Percentiles rank a stretch among this genome's conserved stretches.
Evolutionary conservation across 64 coral and sea anemone species (phyloP).

Genomic region (Stylophora pistillata): DNA sequence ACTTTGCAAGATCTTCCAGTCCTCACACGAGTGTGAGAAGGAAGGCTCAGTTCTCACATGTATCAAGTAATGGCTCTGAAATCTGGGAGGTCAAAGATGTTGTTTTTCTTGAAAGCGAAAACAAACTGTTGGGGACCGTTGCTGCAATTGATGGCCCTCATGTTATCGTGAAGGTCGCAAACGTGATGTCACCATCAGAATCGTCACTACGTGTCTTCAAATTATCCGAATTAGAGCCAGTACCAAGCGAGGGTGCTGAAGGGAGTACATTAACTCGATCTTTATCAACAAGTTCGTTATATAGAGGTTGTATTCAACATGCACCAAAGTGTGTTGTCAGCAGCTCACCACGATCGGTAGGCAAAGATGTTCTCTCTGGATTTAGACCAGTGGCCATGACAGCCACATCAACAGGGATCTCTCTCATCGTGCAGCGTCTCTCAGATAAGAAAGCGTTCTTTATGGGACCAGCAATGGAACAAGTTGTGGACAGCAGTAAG

Average conservation of each 20-base stretch:
- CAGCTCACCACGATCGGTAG: background rate
- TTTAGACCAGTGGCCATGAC: conserved; percentile 80
- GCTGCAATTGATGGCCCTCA: conserved; percentile 92
- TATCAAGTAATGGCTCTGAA: conserved; percentile 47
- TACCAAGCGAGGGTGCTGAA: conserved; percentile 41
- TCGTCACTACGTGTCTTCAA: conserved; percentile 86
- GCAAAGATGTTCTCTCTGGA: conserved; percentile 66
- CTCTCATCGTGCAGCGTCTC: conserved; percentile 53
- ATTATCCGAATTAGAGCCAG: conserved; percentile 87
- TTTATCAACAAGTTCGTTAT: conserved; percentile 55
- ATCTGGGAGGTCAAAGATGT: conserved; percentile 90
- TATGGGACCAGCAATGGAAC: conserved; percentile 72
- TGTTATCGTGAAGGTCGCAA: conserved; percentile 83
- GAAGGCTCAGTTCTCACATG: background rate
- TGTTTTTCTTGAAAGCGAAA: conserved; percentile 89
- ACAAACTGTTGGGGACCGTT: conserved; percentile 85
- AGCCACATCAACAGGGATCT: conserved; percentile 72
- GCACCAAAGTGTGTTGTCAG: conserved; percentile 66
- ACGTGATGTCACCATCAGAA: conserved; percentile 39
- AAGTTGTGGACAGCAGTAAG: conserved; percentile 59
- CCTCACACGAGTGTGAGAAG: conserved; percentile 63
- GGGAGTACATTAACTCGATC: conserved; percentile 28
- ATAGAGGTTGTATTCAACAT: conserved; percentile 83
- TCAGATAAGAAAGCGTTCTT: conserved; percentile 57
- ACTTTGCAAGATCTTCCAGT: conserved; percentile 13